These are phyloP conservation scores for Zophobas morio DNA, from an alignment of 1,140 invertebrate species.

Conservation along the genomic window DNA sequence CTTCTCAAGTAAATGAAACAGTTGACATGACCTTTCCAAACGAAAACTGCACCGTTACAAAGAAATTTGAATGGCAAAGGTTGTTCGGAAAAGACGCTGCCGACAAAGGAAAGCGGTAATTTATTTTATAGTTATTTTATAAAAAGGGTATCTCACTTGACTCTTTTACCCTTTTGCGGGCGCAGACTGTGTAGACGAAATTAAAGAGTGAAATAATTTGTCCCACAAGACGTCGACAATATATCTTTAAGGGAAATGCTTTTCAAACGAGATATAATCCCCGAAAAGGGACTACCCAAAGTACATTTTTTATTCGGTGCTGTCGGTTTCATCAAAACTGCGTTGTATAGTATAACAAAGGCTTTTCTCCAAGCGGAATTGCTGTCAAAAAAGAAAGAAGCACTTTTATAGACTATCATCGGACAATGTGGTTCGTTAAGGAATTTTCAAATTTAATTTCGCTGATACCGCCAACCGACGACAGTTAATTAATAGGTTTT, in stretches of 20 bases:
- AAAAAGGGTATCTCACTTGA: slow-evolving; percentile 9
- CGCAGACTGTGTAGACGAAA: slow-evolving; percentile 9
- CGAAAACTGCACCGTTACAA: not conserved
- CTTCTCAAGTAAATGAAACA: not conserved
- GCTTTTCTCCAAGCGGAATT: slow-evolving; percentile 16
- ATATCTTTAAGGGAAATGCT: slow-evolving; percentile 39
- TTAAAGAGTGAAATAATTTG: slow-evolving; percentile 41
- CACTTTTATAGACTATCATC: slow-evolving; percentile 17
- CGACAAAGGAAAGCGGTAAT: slow-evolving; percentile 7
- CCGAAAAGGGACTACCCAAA: slow-evolving; percentile 20
- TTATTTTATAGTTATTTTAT: slow-evolving; percentile 41
- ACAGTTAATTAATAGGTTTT: slow-evolving; percentile 18
- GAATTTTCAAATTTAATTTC: slow-evolving; percentile 29
- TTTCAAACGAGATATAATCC: slow-evolving; percentile 37
- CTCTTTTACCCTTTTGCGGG: not conserved
- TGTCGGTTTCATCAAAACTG: slow-evolving; percentile 29
- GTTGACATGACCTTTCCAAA: not conserved
- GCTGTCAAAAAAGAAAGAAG: slow-evolving; percentile 4
- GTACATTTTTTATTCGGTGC: slow-evolving; percentile 33
- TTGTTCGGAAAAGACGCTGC: not conserved
- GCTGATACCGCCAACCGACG: not conserved
- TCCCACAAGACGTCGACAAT: slow-evolving; percentile 34
- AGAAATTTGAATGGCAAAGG: slow-evolving; percentile 1
- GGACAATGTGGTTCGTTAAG: slow-evolving; percentile 11
- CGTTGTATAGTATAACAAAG: slow-evolving; percentile 21